A percentile compares a stretch with the other conserved stretches of the same genome.
These are phyloP conservation scores for Alviniconcha strummeri DNA, from an alignment of 2,888 invertebrate genomes.

Conservation along the genomic window DNA sequence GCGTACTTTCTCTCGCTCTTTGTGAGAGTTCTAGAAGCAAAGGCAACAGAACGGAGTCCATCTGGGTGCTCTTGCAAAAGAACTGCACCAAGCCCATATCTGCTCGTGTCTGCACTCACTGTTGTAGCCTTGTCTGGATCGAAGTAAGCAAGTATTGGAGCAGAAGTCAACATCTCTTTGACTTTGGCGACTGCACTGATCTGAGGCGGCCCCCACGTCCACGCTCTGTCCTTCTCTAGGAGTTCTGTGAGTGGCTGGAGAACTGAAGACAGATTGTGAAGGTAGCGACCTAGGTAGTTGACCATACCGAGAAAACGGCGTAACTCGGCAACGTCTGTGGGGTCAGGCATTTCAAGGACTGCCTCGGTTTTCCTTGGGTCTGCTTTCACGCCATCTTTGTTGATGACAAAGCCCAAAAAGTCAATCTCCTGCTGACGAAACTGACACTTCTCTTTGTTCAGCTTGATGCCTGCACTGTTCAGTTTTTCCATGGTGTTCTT, in stretches of 20 bases:
- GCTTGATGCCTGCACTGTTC: too few species aligned
- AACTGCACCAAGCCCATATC: background rate
- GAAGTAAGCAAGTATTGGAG: background rate
- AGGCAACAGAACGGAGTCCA: background rate
- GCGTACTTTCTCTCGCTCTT: background rate
- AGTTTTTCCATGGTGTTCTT: too few species aligned
- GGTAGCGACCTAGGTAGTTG: too few species aligned
- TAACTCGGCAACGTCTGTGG: background rate
- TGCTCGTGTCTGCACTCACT: background rate
- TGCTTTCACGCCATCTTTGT: background rate
- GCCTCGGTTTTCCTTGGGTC: background rate
- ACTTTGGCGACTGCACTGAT: too few species aligned
- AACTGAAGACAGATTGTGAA: too few species aligned
- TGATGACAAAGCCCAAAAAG: slow-evolving; percentile 5
- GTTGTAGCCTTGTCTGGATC: background rate
- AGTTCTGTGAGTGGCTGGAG: too few species aligned
- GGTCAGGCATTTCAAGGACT: background rate
- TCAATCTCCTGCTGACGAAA: background rate
- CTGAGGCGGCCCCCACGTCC: too few species aligned
- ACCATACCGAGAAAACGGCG: too few species aligned
- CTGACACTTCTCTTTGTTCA: background rate
- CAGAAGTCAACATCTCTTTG: background rate
- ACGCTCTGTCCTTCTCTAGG: too few species aligned
- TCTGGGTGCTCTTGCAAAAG: background rate
- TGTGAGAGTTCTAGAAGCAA: background rate